Percentiles rank a stretch among this genome's conserved stretches.
These are phyloP conservation scores for Rhagium mordax DNA, from an alignment of 2,888 invertebrate species.

Conservation along the genomic window DNA sequence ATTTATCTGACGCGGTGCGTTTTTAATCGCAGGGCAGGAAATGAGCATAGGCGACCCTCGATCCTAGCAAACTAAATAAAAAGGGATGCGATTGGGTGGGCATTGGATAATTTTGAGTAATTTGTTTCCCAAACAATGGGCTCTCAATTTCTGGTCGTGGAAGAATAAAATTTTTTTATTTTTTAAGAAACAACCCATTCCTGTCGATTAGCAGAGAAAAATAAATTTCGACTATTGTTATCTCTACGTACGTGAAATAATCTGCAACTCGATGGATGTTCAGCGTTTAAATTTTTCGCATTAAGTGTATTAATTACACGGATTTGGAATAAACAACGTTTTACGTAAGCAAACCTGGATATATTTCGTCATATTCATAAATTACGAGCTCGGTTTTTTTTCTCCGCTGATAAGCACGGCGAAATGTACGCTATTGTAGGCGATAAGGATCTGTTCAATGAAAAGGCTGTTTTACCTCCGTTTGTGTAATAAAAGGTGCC, in stretches of 20 bases:
- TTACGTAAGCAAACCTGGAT: constrained; percentile 8
- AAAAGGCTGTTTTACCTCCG: background rate
- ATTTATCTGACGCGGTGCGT: background rate
- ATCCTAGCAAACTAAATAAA: no score
- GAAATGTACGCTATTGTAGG: background rate
- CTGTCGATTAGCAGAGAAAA: no score
- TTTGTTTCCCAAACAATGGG: no score
- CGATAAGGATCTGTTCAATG: constrained; percentile 27
- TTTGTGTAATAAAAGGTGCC: constrained; percentile 14
- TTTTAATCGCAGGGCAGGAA: no score
- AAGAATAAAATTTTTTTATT: no score
- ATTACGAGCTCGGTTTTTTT: constrained; percentile 15
- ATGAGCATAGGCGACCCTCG: no score
- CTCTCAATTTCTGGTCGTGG: no score
- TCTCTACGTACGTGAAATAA: background rate
- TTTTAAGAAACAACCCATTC: no score
- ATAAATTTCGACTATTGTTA: no score
- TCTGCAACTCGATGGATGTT: background rate
- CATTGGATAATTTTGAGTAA: no score
- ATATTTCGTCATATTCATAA: constrained; percentile 10
- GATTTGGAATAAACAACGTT: constrained; percentile 2
- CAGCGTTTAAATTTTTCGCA: background rate
- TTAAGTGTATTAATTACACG: background rate
- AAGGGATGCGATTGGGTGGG: no score
- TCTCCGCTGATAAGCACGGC: constrained; percentile 8